Evolutionary conservation across 1,140 invertebrate species (phyloP), one percentile per base, ranked within the genome.

Genomic region (Calycopis cecrops): DNA sequence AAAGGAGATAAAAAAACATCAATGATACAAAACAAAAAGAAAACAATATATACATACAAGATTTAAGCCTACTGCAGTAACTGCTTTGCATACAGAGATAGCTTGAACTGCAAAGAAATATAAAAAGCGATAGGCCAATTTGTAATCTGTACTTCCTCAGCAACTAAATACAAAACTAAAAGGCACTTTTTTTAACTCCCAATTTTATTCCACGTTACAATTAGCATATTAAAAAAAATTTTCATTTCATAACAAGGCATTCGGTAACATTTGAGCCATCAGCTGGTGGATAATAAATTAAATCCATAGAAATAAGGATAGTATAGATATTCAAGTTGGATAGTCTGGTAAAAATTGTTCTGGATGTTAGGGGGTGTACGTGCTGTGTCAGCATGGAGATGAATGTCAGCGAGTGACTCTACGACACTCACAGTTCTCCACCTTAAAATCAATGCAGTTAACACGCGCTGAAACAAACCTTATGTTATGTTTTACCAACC

Each of bases 371-470:
- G 65, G 64, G 63, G 73, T 81, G 79, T 83, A 74, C 70, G 79
- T 79, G 78, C 78, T 73, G 69, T 63, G 67, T 77, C 72, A 76
- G 78, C 73, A 84, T 81, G 73, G 69, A 77, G 69, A 85, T 84
- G 79, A 78, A 72, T 64, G 70, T 72, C 65, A 69, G 68, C 71
- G 78, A 79, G 81, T 82, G 81, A 76, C 79, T 66, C 80, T 82
- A 82, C 78, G 76, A 84, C 86, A 88, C 87, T 88, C 86, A 88
- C 87, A 88, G 86, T 88, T 88, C 77, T 88, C 87, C 85, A 88
- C 87, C 83, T 89, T 89, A 86, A 89, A 88, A 89, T 89, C 87
- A 88, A 89, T 85, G 86, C 83, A 88, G 86, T 89, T 88, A 76
- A 89, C 85, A 85, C 87, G 86, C 73, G 86, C 87, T 89, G 87